These are phyloP conservation scores for Harpagifer antarcticus DNA, from an alignment of 2,797 vertebrate species.

Conservation along the genomic window DNA sequence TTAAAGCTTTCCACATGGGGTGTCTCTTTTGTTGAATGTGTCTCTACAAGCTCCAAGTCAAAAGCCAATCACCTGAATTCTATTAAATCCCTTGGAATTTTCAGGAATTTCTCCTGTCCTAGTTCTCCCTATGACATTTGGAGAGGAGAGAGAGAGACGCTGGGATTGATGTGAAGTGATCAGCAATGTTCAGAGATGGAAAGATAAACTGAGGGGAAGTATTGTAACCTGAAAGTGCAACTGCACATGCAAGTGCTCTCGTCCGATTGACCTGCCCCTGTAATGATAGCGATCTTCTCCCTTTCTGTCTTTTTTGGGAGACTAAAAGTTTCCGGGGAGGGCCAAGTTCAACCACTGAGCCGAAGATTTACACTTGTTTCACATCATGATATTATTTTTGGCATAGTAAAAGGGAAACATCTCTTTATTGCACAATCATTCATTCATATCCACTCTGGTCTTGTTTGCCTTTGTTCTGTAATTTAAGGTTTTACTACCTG, in stretches of 20 bases:
- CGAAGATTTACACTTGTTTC: neutral
- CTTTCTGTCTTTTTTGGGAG: neutral
- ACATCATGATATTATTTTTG: neutral
- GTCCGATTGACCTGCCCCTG: neutral
- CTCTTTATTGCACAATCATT: neutral
- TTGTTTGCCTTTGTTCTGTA: neutral
- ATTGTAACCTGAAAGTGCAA: neutral
- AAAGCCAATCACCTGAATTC: slow-evolving; percentile 32
- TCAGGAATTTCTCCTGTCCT: slow-evolving; percentile 20
- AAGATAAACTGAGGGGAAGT: neutral
- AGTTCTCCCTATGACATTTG: slow-evolving; percentile 2
- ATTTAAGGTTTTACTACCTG: neutral
- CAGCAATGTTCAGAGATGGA: neutral
- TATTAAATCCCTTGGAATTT: slow-evolving; percentile 4
- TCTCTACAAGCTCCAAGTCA: slow-evolving; percentile 48
- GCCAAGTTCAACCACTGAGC: slow-evolving; percentile 2
- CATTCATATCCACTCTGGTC: neutral
- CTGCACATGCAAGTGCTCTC: neutral
- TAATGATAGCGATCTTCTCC: neutral
- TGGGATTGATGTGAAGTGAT: neutral
- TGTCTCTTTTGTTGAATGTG: slow-evolving; percentile 33
- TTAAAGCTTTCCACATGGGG: neutral
- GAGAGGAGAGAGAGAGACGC: neutral
- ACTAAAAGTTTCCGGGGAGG: neutral
- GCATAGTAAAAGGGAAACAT: neutral